Percentiles rank a stretch among this genome's conserved stretches.
Conservation (phyloP, 2,888 invertebrate genomes). For the Apamea epomidion region DNA sequence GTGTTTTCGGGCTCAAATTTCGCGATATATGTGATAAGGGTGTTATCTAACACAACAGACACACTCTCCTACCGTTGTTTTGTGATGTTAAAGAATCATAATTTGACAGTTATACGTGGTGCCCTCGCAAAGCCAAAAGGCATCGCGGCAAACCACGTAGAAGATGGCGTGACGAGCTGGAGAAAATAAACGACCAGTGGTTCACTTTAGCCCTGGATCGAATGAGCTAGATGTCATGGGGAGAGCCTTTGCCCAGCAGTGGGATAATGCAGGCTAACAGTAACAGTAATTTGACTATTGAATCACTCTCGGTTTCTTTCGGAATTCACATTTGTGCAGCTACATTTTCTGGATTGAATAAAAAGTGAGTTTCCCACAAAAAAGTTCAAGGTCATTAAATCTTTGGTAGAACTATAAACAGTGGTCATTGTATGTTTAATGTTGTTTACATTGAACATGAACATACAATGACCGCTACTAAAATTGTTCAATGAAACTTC, state of each 20-base stretch:
- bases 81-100: neutral
- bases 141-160: no score
- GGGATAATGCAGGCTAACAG: no score
- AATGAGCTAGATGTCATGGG: no score
- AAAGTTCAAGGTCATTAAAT: neutral
- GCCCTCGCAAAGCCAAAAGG: no score
- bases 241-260: no score
- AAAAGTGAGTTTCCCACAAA: no score
- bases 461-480: constrained; percentile 19
- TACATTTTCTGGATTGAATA: neutral
- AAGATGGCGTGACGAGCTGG: no score
- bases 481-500: constrained; percentile 26
- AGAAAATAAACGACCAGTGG: no score
- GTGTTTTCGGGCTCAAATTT: constrained; percentile 26
- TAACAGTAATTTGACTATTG: neutral
- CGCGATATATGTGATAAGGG: constrained; percentile 20
- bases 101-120: no score
- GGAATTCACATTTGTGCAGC: neutral
- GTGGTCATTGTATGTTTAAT: no score
- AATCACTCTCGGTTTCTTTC: neutral
- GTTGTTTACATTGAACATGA: neutral
- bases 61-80: constrained; percentile 1
- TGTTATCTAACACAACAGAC: constrained; percentile 16
- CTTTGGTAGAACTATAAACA: neutral
- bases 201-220: no score